Evolutionary conservation across 2,113 vertebrate species (phyloP).

Genomic region (Bos taurus): ARS-UCD2.0 NC_037330.1:104647001-104647500

Average conservation of each 20-base stretch:
- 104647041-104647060: too few relatives aligned
- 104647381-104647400: background rate
- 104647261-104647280: background rate
- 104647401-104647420: background rate
- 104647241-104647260: rapidly evolving
- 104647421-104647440: background rate
- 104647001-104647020: background rate
- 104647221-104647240: background rate
- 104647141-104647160: background rate
- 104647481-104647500: background rate
- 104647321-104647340: background rate
- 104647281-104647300: background rate
- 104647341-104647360: background rate
- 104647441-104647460: rapidly evolving
- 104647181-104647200: background rate
- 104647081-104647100: background rate
- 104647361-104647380: background rate
- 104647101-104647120: background rate
- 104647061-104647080: background rate
- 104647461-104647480: background rate
- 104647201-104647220: background rate
- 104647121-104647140: background rate
- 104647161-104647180: background rate
- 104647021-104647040: background rate
- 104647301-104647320: background rate